Conservation (phyloP, 1,140 invertebrate genomes). For the Drosophila grimshawi region DNA sequence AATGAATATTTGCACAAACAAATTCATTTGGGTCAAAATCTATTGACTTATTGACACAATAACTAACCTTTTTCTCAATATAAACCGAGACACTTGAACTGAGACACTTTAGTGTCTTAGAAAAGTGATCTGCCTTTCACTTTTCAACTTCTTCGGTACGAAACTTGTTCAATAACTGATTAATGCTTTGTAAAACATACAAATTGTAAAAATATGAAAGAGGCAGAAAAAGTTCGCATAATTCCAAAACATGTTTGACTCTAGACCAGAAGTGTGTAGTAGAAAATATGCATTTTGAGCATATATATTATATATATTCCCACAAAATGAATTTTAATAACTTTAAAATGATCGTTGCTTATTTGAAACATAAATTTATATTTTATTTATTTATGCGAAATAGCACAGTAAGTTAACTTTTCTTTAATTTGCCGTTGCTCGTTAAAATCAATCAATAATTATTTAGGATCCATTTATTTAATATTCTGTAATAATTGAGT, state of each 20-base stretch:
- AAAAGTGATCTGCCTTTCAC: slow-evolving; percentile 41
- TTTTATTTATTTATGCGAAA: too few relatives aligned
- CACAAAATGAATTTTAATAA: too few relatives aligned
- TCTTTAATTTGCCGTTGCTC: slow-evolving; percentile 13
- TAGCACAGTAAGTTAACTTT: too few relatives aligned
- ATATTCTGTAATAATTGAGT: slow-evolving; percentile 55
- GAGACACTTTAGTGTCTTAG: background rate
- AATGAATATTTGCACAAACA: too few relatives aligned
- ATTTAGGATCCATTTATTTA: slow-evolving; percentile 42
- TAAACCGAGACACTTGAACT: too few relatives aligned
- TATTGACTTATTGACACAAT: too few relatives aligned
- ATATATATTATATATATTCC: background rate
- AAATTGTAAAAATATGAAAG: background rate
- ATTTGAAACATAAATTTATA: background rate
- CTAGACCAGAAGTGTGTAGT: background rate
- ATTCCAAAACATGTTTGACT: slow-evolving; percentile 18
- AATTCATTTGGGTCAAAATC: too few relatives aligned
- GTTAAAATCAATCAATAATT: slow-evolving; percentile 12
- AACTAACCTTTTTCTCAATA: too few relatives aligned
- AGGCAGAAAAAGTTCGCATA: slow-evolving; percentile 34
- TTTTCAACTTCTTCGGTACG: slow-evolving; percentile 35
- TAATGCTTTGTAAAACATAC: slow-evolving; percentile 12
- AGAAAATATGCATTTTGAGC: background rate
- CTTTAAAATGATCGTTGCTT: background rate
- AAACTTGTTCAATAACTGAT: slow-evolving; percentile 63